Percentiles rank a stretch among this genome's conserved stretches.
Conservation (phyloP, 2,797 vertebrate genomes). For the Botia almorhae region DNA sequence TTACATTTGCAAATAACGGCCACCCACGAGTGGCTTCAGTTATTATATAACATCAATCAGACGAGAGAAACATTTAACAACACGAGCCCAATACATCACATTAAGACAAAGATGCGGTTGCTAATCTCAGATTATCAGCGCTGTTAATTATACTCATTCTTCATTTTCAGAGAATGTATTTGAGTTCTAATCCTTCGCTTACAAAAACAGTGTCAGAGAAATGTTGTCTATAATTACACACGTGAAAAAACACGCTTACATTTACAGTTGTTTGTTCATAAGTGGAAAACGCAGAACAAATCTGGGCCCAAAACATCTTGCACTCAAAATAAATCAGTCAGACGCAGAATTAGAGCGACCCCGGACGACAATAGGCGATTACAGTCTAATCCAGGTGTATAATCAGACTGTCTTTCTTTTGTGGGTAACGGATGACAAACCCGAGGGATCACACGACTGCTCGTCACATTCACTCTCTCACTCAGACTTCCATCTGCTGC, state of each 20-base stretch:
- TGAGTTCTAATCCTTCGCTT: conserved; percentile 25
- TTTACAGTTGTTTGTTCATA: background rate
- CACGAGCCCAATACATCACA: conserved; percentile 33
- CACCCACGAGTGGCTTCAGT: background rate
- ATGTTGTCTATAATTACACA: background rate
- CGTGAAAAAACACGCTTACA: background rate
- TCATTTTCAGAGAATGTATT: conserved; percentile 35
- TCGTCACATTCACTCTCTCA: conserved; percentile 9
- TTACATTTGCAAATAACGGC: conserved; percentile 42
- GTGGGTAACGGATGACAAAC: conserved; percentile 27
- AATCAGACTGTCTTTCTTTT: conserved; percentile 41
- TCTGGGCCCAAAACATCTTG: conserved; percentile 18
- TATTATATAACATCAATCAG: conserved; percentile 49
- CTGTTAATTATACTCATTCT: conserved; percentile 44
- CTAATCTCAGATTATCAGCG: conserved; percentile 54
- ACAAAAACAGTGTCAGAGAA: background rate
- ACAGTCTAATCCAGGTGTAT: conserved; percentile 43
- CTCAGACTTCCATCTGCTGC: conserved; percentile 43
- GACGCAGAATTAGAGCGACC: conserved; percentile 21
- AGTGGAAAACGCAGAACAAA: conserved; percentile 19
- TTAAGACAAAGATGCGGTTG: background rate
- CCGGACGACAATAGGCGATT: conserved; percentile 27
- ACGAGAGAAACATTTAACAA: conserved; percentile 17
- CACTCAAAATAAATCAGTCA: background rate
- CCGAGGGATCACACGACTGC: conserved; percentile 28